phyloP scores from a whole-genome alignment of 37 sponge, comb jelly and placozoan species.

The Aplysina aerophoba region DNA sequence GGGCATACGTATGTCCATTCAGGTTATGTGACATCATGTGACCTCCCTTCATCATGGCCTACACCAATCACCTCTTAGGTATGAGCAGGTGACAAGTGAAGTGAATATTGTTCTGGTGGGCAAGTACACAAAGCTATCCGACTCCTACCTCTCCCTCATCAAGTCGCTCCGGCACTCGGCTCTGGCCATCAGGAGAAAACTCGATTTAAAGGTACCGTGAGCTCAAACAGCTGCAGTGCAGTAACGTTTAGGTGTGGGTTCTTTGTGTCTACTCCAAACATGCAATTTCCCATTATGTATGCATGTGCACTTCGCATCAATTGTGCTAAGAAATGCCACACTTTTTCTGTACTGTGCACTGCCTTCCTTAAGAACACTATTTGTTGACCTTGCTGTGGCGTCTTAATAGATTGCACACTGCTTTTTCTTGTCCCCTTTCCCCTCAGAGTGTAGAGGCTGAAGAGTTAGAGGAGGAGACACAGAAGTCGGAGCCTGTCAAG shows the following conservation, averaged over 20 bases:
- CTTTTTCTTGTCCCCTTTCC: no score
- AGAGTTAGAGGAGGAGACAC: constrained; percentile 65
- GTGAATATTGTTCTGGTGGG: constrained; percentile 93
- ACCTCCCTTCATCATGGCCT: no score
- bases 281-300: no score
- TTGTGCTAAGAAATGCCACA: no score
- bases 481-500: constrained; percentile 63
- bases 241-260: no score
- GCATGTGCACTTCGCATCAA: no score
- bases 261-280: no score
- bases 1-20: background rate
- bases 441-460: constrained; percentile 84
- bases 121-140: constrained; percentile 89
- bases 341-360: no score
- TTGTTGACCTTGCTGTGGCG: no score
- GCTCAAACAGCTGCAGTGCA: no score
- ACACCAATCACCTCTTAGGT: constrained; percentile 13
- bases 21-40: background rate
- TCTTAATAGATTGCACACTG: no score
- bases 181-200: constrained; percentile 60
- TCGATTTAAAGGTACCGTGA: constrained; percentile 34
- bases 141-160: constrained; percentile 87
- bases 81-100: constrained; percentile 45
- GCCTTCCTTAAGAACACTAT: no score
- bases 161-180: constrained; percentile 94